phyloP scores from a whole-genome alignment of 2,113 vertebrate genomes.

The Monarcha castaneiventris region DNA sequence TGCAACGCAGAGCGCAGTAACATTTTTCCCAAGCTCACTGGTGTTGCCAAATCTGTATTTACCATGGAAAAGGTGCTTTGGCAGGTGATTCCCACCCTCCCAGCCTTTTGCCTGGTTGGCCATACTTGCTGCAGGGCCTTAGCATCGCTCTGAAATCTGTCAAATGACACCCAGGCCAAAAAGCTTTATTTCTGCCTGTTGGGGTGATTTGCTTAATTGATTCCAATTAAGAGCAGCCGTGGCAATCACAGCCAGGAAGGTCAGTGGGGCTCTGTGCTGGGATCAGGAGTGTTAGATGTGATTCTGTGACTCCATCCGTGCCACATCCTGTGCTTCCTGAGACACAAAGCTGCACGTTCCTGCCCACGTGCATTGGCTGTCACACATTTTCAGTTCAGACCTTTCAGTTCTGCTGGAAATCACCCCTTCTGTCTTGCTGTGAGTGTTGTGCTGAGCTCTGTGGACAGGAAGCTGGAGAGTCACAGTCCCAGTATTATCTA shows the following conservation, averaged over 20 bases:
- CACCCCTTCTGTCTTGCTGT: accelerated
- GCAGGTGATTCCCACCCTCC: background rate
- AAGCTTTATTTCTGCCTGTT: background rate
- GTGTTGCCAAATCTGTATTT: background rate
- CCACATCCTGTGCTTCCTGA: background rate
- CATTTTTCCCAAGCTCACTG: background rate
- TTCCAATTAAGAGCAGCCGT: background rate
- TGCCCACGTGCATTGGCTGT: accelerated
- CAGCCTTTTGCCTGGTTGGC: background rate
- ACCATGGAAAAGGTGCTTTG: background rate
- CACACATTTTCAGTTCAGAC: background rate
- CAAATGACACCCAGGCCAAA: background rate
- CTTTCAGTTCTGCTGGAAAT: background rate
- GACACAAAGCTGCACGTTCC: background rate
- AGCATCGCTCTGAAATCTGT: background rate
- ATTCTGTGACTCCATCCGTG: background rate
- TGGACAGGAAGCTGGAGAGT: background rate
- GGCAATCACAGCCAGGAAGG: accelerated
- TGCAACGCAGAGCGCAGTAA: background rate
- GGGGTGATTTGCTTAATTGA: background rate
- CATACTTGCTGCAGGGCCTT: accelerated
- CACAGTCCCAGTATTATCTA: background rate
- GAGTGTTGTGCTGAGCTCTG: background rate
- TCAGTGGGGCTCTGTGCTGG: accelerated
- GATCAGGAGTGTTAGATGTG: background rate